Evolutionary conservation across 2,888 invertebrate genomes (phyloP).

Genomic region (Seira musarum): DNA sequence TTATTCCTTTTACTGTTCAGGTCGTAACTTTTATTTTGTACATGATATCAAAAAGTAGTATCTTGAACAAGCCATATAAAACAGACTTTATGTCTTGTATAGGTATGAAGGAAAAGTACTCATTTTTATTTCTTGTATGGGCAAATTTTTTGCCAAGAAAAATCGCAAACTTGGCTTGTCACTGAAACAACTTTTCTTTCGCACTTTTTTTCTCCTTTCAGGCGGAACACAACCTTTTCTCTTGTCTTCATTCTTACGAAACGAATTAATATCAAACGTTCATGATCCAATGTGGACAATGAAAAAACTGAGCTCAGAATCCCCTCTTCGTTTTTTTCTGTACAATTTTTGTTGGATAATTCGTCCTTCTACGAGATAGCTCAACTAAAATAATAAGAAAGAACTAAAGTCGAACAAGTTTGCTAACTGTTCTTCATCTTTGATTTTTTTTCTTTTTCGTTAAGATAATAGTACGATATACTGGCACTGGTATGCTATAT

Average conservation of each 20-base stretch:
- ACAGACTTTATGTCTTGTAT: background rate
- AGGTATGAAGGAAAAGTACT: background rate
- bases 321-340: no score
- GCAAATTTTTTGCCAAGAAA: slow-evolving; percentile 37
- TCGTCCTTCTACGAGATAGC: no score
- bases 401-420: no score
- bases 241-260: background rate
- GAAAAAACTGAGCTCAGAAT: no score
- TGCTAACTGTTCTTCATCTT: slow-evolving; percentile 30
- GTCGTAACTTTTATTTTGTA: background rate
- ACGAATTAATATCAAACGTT: background rate
- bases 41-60: background rate
- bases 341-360: no score
- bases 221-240: slow-evolving; percentile 24
- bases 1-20: background rate
- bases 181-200: slow-evolving; percentile 32
- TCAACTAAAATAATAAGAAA: no score
- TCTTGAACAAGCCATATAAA: background rate
- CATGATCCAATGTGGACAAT: no score
- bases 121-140: no score
- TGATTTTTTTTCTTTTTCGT: slow-evolving; percentile 32
- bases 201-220: slow-evolving; percentile 23
- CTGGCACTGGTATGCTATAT: no score
- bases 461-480: no score
- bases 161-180: slow-evolving; percentile 56